Conservation (phyloP, 2,797 vertebrate species). For the Sibirionetta formosa region DNA sequence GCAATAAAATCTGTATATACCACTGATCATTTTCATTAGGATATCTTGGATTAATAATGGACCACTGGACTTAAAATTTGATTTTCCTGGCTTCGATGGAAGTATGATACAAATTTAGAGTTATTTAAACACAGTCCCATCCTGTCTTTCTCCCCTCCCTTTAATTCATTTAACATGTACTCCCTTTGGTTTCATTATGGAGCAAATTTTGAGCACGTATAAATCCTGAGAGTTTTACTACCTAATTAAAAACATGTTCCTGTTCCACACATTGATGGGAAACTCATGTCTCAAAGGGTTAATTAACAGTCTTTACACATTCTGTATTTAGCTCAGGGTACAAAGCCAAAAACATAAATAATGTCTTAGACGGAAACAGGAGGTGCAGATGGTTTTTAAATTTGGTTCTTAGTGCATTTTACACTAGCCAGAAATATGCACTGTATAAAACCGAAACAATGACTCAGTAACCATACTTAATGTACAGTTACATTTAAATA, state of each 20-base stretch:
- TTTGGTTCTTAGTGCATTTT: constrained; percentile 78
- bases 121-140: constrained; percentile 33
- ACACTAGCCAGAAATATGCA: constrained; percentile 76
- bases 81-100: constrained; percentile 61
- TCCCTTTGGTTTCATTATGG: constrained; percentile 76
- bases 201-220: constrained; percentile 61
- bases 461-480: constrained; percentile 73
- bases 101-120: constrained; percentile 30
- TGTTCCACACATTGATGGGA: constrained; percentile 78
- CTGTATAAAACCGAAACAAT: constrained; percentile 66
- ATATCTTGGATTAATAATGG: neutral
- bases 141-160: neutral
- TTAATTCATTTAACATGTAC: constrained; percentile 65
- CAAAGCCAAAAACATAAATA: constrained; percentile 86
- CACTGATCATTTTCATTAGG: neutral
- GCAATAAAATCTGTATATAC: neutral
- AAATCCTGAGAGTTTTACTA: constrained; percentile 78
- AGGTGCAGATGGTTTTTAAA: constrained; percentile 84
- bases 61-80: constrained; percentile 39
- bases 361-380: constrained; percentile 80
- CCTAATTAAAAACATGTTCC: constrained; percentile 83
- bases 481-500: constrained; percentile 26
- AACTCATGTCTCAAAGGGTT: constrained; percentile 84
- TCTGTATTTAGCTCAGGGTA: constrained; percentile 80
- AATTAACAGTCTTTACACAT: constrained; percentile 84